Evolutionary conservation across 2,113 vertebrate genomes (phyloP).

Genomic region (Eublepharis macularius): DNA sequence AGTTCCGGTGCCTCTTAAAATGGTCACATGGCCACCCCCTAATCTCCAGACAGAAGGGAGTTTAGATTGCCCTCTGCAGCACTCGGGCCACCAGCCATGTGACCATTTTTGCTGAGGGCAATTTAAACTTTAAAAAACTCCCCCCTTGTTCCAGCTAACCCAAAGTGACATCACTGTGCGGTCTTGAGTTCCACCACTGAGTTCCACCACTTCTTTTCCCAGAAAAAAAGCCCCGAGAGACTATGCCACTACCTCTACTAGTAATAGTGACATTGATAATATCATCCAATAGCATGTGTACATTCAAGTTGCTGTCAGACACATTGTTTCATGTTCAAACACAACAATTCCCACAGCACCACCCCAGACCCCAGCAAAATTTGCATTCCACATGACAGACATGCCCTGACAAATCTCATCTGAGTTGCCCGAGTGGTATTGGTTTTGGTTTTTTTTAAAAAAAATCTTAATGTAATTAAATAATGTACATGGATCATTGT

Average conservation of each 20-base stretch:
- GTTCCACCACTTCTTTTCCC: too few relatives aligned
- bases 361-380: not conserved
- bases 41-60: too few relatives aligned
- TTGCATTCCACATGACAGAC: not conserved
- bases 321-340: not conserved
- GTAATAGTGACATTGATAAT: not conserved
- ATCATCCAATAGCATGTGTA: not conserved
- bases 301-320: not conserved
- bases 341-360: not conserved
- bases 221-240: too few relatives aligned
- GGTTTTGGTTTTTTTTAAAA: conserved; percentile 37
- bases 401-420: conserved; percentile 30
- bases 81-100: too few relatives aligned
- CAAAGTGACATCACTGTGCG: too few relatives aligned
- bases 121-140: too few relatives aligned
- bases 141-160: too few relatives aligned
- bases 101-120: too few relatives aligned
- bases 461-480: conserved; percentile 55
- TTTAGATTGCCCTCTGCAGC: too few relatives aligned
- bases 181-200: too few relatives aligned
- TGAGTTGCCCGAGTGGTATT: conserved; percentile 29
- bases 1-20: too few relatives aligned
- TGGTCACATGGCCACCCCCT: too few relatives aligned
- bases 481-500: conserved; percentile 38
- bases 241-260: not conserved